Percentiles rank a stretch among this genome's conserved stretches.
Evolutionary conservation across 2,888 invertebrate genomes (phyloP).

Genomic region (Adelognathus sp.): DNA sequence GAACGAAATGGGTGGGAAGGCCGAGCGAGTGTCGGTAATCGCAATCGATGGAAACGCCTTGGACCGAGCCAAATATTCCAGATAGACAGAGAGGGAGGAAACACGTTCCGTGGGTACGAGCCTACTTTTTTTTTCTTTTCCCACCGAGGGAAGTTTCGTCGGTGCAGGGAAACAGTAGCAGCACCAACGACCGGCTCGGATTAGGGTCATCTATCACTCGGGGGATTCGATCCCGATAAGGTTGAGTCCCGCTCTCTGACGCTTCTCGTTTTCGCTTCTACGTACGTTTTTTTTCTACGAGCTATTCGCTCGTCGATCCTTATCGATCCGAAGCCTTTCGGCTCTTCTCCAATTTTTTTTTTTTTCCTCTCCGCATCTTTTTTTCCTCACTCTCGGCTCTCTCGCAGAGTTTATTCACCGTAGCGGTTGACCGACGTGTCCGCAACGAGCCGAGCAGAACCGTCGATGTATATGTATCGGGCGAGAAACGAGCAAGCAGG

Average conservation of each 20-base stretch:
- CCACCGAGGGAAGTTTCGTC: slow-evolving; percentile 18
- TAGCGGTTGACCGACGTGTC: slow-evolving; percentile 28
- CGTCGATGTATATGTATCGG: too few relatives aligned
- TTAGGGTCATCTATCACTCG: slow-evolving; percentile 76
- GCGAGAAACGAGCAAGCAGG: slow-evolving; percentile 5
- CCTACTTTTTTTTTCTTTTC: slow-evolving; percentile 20
- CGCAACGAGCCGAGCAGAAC: slow-evolving; percentile 12
- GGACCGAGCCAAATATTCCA: not conserved
- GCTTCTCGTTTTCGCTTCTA: slow-evolving; percentile 57
- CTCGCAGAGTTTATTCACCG: slow-evolving; percentile 27
- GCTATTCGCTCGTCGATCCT: slow-evolving; percentile 65
- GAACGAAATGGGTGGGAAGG: not conserved
- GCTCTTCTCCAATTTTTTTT: slow-evolving; percentile 10
- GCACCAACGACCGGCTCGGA: slow-evolving; percentile 61
- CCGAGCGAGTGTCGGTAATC: not conserved
- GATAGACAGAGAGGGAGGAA: not conserved
- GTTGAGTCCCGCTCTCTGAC: slow-evolving; percentile 61
- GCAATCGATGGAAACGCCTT: slow-evolving; percentile 23
- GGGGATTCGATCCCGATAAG: slow-evolving; percentile 74
- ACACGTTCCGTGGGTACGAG: slow-evolving; percentile 5
- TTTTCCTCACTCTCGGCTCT: slow-evolving; percentile 24
- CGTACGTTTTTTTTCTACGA: slow-evolving; percentile 26
- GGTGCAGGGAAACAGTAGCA: slow-evolving; percentile 20
- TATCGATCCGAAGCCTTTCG: slow-evolving; percentile 64
- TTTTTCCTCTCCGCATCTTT: slow-evolving; percentile 12